These are phyloP conservation scores for Labeo rohita DNA, from an alignment of 2,113 vertebrate species.

Conservation along the genomic window DNA sequence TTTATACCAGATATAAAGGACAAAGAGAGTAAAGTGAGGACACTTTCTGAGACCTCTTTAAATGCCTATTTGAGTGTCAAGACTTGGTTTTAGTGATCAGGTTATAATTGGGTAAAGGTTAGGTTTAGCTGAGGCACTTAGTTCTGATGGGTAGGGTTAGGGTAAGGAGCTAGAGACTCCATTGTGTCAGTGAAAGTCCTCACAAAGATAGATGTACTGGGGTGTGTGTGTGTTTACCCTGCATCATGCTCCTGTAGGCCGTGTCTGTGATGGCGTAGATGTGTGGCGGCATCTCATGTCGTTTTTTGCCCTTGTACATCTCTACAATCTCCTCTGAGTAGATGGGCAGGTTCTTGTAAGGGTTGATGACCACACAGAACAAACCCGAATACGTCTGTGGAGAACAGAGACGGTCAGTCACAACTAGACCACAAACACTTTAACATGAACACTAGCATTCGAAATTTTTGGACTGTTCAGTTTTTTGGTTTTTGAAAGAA, in stretches of 20 bases:
- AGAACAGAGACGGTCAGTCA: conserved; percentile 32
- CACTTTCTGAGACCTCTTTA: too few species aligned
- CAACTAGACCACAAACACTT: background rate
- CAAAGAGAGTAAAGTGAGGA: too few species aligned
- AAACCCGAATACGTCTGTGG: conserved; percentile 95
- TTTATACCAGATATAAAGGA: too few species aligned
- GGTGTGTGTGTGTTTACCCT: conserved; percentile 80
- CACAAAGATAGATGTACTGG: too few species aligned
- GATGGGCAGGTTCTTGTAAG: conserved; percentile 98
- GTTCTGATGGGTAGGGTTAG: too few species aligned
- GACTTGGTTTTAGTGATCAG: too few species aligned
- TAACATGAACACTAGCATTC: background rate
- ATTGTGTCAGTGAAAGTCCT: too few species aligned
- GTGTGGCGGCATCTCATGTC: conserved; percentile 98
- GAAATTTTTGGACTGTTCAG: background rate
- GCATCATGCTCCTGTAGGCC: conserved; percentile 99
- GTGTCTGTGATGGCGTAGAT: conserved; percentile 99
- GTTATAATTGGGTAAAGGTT: too few species aligned
- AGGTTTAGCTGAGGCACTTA: too few species aligned
- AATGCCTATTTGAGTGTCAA: too few species aligned
- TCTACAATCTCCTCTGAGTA: conserved; percentile 98
- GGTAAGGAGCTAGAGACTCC: too few species aligned
- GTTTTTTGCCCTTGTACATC: conserved; percentile 99
- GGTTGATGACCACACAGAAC: conserved; percentile 99
- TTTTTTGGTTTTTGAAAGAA: background rate